Conservation (phyloP, 53 echinoderm and acorn worm species). For the Apostichopus leukothele region DNA sequence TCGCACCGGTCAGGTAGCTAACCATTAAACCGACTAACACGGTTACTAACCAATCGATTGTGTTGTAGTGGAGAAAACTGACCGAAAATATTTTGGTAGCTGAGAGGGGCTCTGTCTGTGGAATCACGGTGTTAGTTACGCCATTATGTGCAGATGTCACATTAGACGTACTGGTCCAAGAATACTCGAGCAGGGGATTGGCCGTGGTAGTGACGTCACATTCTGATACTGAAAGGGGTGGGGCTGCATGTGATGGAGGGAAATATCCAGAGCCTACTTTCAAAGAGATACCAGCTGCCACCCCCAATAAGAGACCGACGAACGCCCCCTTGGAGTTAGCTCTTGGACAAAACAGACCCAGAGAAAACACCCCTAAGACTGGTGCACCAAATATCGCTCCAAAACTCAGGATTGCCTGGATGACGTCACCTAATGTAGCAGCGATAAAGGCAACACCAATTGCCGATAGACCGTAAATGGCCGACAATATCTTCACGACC, state of each 20-base stretch:
- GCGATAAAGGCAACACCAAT: neutral
- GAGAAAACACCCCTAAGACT: neutral
- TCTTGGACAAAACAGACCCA: neutral
- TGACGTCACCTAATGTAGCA: neutral
- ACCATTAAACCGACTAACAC: neutral
- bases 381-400: conserved; percentile 4
- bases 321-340: conserved; percentile 67
- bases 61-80: neutral
- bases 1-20: neutral
- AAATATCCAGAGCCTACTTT: conserved; percentile 75
- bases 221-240: conserved; percentile 65
- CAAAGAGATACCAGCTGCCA: conserved; percentile 63
- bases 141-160: neutral
- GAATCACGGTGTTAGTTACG: neutral
- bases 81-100: neutral
- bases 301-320: conserved; percentile 60
- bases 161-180: neutral
- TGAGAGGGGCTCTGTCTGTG: neutral
- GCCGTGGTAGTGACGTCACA: conserved; percentile 22
- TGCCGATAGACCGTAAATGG: neutral
- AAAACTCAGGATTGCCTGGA: neutral
- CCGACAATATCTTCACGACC: neutral
- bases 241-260: conserved; percentile 63
- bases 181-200: neutral
- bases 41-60: neutral